Base-by-base conservation (phyloP, 2,888 invertebrate species). In the Phlogophora meticulosa region DNA sequence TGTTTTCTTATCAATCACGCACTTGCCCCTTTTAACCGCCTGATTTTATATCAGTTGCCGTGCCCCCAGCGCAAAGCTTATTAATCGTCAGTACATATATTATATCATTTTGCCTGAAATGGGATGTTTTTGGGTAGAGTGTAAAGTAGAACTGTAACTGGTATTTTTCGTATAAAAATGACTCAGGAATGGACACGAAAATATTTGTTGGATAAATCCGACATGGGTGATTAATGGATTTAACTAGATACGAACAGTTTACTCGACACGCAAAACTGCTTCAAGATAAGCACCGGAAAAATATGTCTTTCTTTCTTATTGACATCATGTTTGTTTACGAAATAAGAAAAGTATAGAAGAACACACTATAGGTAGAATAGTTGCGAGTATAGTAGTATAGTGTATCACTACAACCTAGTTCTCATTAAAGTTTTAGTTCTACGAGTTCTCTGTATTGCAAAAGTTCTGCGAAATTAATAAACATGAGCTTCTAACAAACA, bases 391-490 rank as follows among this genome's bases (percentile, higher is more conserved):
- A 28, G 15, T 34, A 20, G 15, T 56, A 11, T 56, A 43, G 10
- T 66, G 24, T 43, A 48, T 59, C 32, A 24, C 38, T 48, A 22
- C 28, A 62, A 63, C 15, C 24, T 49, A 71, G 55, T 62, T 51
- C 51, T 56, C 43, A 60, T 65, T 60, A 10, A 58, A 61, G 46
- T 55, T 73, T 20, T n/a, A 53, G 53, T 60, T 43, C 15, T 22
- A 36, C 11, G 11, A 57, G 34, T 61, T 42, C n/a, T 43, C 17
- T 52, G 43, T 55, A 45, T 51, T 51, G 73, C 72, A 45, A 20
- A 72, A 72, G 43, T 72, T 68, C 20, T 7, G 45, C n/a, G 38
- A 68, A n/a, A 72, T 52, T 72, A 61, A 68, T 59, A 51, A 17
- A n/a, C 60, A 24, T 24, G 48, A 38, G 28, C 17, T 57, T 58